These are phyloP conservation scores for Typhlichthys subterraneus DNA, from an alignment of 2,797 vertebrate genomes.

Conservation along the genomic window DNA sequence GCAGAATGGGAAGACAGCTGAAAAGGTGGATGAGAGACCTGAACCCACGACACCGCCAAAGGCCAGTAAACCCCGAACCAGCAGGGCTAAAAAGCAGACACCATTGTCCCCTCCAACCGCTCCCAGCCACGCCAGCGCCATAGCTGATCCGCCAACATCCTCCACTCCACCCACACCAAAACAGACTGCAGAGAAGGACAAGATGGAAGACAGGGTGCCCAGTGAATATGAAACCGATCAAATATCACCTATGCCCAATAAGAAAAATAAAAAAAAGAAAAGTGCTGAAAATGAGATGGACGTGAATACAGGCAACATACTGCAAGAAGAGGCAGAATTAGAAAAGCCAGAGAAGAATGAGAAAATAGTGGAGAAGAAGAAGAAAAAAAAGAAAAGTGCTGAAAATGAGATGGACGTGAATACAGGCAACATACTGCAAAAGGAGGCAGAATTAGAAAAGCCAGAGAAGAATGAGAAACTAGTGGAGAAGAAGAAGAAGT, in stretches of 20 bases:
- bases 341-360: conserved; percentile 17
- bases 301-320: neutral
- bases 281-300: conserved; percentile 6
- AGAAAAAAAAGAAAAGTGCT: conserved; percentile 4
- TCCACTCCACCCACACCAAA: conserved; percentile 4
- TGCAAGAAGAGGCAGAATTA: conserved; percentile 9
- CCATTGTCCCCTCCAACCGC: neutral
- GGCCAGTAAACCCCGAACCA: conserved; percentile 19
- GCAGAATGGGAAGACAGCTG: neutral
- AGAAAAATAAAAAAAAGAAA: conserved; percentile 43
- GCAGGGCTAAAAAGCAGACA: conserved; percentile 21
- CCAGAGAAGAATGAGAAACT: conserved; percentile 22
- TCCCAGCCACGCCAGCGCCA: neutral
- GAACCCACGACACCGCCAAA: conserved; percentile 15
- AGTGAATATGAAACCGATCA: conserved; percentile 23
- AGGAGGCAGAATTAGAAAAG: conserved; percentile 4
- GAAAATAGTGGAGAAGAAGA: conserved; percentile 37
- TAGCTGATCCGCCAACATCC: neutral
- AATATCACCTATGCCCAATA: conserved; percentile 45
- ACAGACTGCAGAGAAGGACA: conserved; percentile 27
- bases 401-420: conserved; percentile 13
- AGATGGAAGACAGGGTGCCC: conserved; percentile 19
- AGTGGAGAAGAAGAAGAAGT: conserved; percentile 33
- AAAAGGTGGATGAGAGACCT: conserved; percentile 18
- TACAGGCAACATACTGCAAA: neutral